These are phyloP conservation scores for Abscondita cerata DNA, from an alignment of 2,888 invertebrate species.

Conservation along the genomic window DNA sequence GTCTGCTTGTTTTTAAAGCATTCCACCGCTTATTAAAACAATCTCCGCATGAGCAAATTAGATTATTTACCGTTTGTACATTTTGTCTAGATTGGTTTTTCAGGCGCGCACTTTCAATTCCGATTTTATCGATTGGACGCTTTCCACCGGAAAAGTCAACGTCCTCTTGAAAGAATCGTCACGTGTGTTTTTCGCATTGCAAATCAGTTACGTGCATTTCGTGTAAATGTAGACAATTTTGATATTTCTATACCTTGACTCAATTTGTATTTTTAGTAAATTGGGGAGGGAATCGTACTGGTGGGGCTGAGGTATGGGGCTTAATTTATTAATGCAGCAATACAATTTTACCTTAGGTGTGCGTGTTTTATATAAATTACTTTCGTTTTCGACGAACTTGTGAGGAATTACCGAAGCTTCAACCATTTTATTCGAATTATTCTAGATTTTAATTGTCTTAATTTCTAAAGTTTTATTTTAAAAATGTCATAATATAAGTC, in stretches of 20 bases:
- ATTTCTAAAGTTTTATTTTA: no score
- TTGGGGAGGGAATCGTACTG: not conserved
- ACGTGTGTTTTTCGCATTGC: slow-evolving; percentile 21
- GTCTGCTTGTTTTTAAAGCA: slow-evolving; percentile 23
- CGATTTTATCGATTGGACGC: slow-evolving; percentile 26
- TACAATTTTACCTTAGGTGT: slow-evolving; percentile 14
- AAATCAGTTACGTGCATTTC: slow-evolving; percentile 12
- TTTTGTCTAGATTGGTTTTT: slow-evolving; percentile 18
- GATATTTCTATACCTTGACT: slow-evolving; percentile 1
- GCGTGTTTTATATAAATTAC: slow-evolving; percentile 24
- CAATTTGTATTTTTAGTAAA: slow-evolving; percentile 2
- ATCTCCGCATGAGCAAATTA: slow-evolving; percentile 28
- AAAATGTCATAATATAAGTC: no score
- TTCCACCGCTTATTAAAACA: slow-evolving; percentile 32
- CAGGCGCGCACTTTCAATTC: slow-evolving; percentile 28
- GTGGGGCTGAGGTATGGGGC: slow-evolving; percentile 1
- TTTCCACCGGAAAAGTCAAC: slow-evolving; percentile 34
- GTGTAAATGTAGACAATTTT: not conserved
- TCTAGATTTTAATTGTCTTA: not conserved
- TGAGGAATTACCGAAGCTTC: slow-evolving; percentile 20
- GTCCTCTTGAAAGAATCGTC: slow-evolving; percentile 28
- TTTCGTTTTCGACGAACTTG: slow-evolving; percentile 31
- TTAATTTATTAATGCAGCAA: slow-evolving; percentile 33
- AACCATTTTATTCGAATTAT: slow-evolving; percentile 29
- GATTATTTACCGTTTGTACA: slow-evolving; percentile 27